phyloP scores from a whole-genome alignment of 2,797 vertebrate genomes.

The Phalanger gymnotis region DNA sequence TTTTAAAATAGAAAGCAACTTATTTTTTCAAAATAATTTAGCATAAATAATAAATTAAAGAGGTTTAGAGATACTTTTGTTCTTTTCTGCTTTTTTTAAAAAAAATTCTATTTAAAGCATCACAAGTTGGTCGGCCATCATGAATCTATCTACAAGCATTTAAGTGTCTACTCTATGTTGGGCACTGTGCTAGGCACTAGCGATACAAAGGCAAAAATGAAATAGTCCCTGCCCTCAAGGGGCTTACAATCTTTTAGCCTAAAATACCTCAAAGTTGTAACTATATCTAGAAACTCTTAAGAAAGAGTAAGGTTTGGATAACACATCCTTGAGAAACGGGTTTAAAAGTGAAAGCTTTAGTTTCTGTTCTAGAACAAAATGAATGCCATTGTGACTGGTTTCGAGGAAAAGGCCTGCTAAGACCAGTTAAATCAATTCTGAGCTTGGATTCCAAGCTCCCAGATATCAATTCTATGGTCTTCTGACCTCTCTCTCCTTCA shows the following conservation, averaged over 20 bases:
- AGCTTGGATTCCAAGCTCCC: background rate
- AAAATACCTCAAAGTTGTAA: background rate
- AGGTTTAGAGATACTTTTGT: background rate
- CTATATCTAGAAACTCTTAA: constrained; percentile 39
- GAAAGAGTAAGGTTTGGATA: background rate
- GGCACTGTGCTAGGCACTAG: background rate
- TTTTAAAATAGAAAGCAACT: background rate
- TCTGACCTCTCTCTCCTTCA: constrained; percentile 22
- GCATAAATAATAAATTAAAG: background rate
- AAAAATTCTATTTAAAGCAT: constrained; percentile 12
- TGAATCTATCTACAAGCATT: background rate
- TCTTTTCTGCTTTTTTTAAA: background rate
- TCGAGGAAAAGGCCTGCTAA: constrained; percentile 12
- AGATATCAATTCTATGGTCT: background rate
- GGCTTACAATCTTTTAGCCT: constrained; percentile 6
- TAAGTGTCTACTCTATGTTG: background rate
- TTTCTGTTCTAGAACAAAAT: background rate
- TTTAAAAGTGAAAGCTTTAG: constrained; percentile 63
- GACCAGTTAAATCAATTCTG: background rate
- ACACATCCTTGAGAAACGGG: constrained; percentile 53
- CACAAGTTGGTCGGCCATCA: constrained; percentile 27
- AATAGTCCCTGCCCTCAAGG: background rate
- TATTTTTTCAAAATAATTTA: background rate
- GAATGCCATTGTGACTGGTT: background rate
- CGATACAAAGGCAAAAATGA: background rate